Base-by-base conservation (phyloP, 1,140 invertebrate genomes). In the Trissolcus basalis region DNA sequence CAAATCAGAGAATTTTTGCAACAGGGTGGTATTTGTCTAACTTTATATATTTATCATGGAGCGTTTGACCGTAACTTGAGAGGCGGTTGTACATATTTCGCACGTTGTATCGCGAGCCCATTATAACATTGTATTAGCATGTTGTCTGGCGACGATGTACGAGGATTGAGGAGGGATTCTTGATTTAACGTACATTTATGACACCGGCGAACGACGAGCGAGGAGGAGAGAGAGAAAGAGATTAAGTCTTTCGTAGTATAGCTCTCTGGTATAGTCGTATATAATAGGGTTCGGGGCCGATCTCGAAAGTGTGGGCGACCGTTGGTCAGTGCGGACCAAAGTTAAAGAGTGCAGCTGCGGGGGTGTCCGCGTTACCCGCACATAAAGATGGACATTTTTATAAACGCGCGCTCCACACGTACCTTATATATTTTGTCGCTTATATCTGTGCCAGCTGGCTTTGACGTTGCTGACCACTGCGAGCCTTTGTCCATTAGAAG, bases 401-500 rank as follows among this genome's bases (percentile, higher is more conserved):
- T 55, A 63, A 61, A 51, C 47, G 14, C 35, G n/a, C 32, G 39
- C 39, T 8, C 61, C 15, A 10, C 15, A 56, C 19, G 19, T 56
- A 63, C 58, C 45, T 47, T 45, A 61, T 67, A 74, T 74, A 50
- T 61, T 54, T 74, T 47, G 56, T 50, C 64, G 73, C 50, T 12
- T 56, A 43, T 61, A 63, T 61, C 55, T 41, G 44, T 55, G 48
- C 50, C 74, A 77, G 74, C 74, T 77, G 74, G 2, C 58, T 70
- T 56, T 48, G 56, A 61, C 56, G n/a, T 55, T 55, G 71, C 77
- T 82, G 82, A 83, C 82, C 82, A 83, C 79, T 78, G 77, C 59
- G 64, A 64, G 71, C 43, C 68, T 81, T 84, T 84, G 82, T 83
- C 77, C 71, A 84, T 84, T 84, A 84, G 77, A 72, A 75, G 59